phyloP scores from a whole-genome alignment of 2,113 vertebrate species.

The Actinemys pallida region DNA sequence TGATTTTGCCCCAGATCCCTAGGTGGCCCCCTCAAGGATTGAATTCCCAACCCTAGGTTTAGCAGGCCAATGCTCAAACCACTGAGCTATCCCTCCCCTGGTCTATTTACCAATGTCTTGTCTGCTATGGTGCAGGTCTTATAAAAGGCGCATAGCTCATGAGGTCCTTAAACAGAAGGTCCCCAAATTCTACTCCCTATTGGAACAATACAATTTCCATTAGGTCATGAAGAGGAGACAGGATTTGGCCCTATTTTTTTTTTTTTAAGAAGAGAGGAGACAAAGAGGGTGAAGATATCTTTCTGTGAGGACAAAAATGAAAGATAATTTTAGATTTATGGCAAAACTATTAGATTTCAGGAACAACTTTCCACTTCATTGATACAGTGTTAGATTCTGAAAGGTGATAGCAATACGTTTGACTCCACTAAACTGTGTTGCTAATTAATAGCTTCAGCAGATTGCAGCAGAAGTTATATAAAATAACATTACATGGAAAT shows the following conservation, averaged over 20 bases:
- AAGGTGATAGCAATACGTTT: background rate
- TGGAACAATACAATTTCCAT: background rate
- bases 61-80: too few relatives aligned
- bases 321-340: background rate
- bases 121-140: background rate
- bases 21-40: too few relatives aligned
- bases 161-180: background rate
- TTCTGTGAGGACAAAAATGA: background rate
- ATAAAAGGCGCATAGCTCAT: background rate
- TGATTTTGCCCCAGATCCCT: too few relatives aligned
- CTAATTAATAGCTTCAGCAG: background rate
- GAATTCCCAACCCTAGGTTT: too few relatives aligned
- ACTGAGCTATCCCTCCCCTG: too few relatives aligned
- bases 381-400: background rate
- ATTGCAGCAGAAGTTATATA: background rate
- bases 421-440: background rate
- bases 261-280: background rate
- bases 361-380: background rate
- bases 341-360: background rate
- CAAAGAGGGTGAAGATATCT: background rate
- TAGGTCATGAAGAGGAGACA: background rate
- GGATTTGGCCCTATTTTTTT: background rate
- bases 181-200: background rate
- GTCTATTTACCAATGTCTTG: background rate
- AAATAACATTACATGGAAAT: background rate